Conservation (phyloP, 1,140 invertebrate genomes). For the Chymomyza costata region DNA sequence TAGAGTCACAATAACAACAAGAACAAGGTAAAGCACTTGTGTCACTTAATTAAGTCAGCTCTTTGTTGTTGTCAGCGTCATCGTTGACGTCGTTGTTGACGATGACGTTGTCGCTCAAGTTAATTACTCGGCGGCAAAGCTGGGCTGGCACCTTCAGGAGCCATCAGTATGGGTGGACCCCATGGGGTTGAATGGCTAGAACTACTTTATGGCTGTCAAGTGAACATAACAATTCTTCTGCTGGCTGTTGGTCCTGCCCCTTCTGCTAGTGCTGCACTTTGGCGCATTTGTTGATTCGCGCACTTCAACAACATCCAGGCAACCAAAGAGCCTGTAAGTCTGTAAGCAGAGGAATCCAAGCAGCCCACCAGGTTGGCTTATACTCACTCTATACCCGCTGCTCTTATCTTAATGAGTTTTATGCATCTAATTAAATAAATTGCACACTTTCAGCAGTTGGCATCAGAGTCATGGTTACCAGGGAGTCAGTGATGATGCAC, state of each 20-base stretch:
- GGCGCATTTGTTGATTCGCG: slow-evolving; percentile 70
- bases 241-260: slow-evolving; percentile 16
- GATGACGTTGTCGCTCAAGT: slow-evolving; percentile 51
- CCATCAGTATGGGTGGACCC: neutral
- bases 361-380: slow-evolving; percentile 6
- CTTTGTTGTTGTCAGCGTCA: slow-evolving; percentile 58
- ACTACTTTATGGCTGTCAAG: slow-evolving; percentile 63
- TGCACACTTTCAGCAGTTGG: slow-evolving; percentile 45
- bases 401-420: slow-evolving; percentile 74
- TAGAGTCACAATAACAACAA: neutral
- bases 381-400: slow-evolving; percentile 9
- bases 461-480: too few relatives aligned
- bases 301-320: slow-evolving; percentile 53
- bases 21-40: slow-evolving; percentile 54
- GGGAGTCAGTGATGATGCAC: slow-evolving; percentile 4
- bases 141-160: slow-evolving; percentile 8
- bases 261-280: slow-evolving; percentile 44
- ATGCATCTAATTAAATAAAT: slow-evolving; percentile 74
- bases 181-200: slow-evolving; percentile 11
- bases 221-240: slow-evolving; percentile 65
- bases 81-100: neutral
- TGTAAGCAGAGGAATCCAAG: slow-evolving; percentile 15
- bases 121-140: slow-evolving; percentile 48
- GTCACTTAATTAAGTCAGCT: slow-evolving; percentile 68
- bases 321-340: slow-evolving; percentile 8